phyloP scores from a whole-genome alignment of 2,888 invertebrate species.

The Anthoptus insignis region DNA sequence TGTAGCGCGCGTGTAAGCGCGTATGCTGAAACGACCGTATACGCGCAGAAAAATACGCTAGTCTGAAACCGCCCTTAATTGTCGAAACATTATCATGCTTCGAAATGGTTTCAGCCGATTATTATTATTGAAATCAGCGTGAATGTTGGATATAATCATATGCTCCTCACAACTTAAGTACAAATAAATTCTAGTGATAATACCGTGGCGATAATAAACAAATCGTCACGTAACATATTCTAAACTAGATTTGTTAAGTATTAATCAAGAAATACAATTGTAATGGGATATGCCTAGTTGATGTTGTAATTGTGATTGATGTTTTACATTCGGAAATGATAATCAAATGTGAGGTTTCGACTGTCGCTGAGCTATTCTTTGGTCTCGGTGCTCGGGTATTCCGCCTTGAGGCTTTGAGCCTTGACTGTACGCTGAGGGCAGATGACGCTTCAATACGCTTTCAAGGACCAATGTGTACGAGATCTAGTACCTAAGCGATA shows the following conservation, averaged over 20 bases:
- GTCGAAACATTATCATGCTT: too few relatives aligned
- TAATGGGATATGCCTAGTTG: conserved; percentile 20
- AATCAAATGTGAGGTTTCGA: conserved; percentile 33
- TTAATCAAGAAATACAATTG: conserved; percentile 17
- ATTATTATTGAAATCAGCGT: too few relatives aligned
- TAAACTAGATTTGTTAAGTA: conserved; percentile 35
- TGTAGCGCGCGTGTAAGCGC: too few relatives aligned
- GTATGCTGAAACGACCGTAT: too few relatives aligned
- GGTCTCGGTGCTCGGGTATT: conserved; percentile 16
- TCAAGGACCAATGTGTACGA: conserved; percentile 36
- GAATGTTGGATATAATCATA: conserved; percentile 5
- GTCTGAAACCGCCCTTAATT: too few relatives aligned
- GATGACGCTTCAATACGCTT: conserved; percentile 24
- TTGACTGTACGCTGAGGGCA: conserved; percentile 13
- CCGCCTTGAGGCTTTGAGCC: conserved; percentile 7
- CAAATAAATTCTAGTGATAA: conserved; percentile 33
- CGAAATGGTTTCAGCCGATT: background rate
- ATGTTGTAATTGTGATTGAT: conserved; percentile 20
- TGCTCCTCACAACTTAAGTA: conserved; percentile 28
- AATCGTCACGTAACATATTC: conserved; percentile 30
- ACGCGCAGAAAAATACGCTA: too few relatives aligned
- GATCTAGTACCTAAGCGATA: conserved; percentile 35
- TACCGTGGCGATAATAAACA: conserved; percentile 7
- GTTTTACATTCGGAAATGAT: conserved; percentile 4
- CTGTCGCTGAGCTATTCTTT: conserved; percentile 3